These are phyloP conservation scores for Toxonevra muliebris DNA, from an alignment of 2,888 invertebrate species.

Conservation along the genomic window DNA sequence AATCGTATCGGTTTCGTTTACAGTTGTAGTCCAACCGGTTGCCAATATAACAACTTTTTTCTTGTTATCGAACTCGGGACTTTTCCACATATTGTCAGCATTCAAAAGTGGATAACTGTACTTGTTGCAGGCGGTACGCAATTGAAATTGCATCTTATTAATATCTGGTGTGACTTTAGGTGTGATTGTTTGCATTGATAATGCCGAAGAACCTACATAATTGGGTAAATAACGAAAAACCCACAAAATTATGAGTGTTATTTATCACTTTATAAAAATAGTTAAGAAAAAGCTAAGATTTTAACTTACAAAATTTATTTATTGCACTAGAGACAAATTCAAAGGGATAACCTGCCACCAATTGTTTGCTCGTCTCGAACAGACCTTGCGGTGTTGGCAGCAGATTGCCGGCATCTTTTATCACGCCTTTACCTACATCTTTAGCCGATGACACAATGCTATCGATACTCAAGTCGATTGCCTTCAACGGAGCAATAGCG, in stretches of 20 bases:
- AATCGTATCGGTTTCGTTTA: slow-evolving; percentile 50
- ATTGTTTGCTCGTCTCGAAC: slow-evolving; percentile 56
- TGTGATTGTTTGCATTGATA: slow-evolving; percentile 49
- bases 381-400: slow-evolving; percentile 53
- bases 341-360: slow-evolving; percentile 61
- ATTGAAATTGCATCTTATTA: slow-evolving; percentile 54
- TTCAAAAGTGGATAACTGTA: slow-evolving; percentile 52
- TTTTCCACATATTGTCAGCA: slow-evolving; percentile 56
- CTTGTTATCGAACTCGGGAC: slow-evolving; percentile 51
- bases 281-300: too few relatives aligned
- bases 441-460: too few relatives aligned
- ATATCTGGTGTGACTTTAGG: slow-evolving; percentile 57
- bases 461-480: too few relatives aligned
- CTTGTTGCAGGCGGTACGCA: slow-evolving; percentile 53
- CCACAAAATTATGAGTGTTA: background rate
- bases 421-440: slow-evolving; percentile 47
- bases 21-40: slow-evolving; percentile 61
- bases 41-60: slow-evolving; percentile 57
- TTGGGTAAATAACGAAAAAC: background rate
- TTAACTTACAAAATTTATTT: slow-evolving; percentile 56
- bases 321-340: slow-evolving; percentile 55
- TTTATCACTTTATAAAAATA: background rate
- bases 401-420: slow-evolving; percentile 42
- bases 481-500: too few relatives aligned
- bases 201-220: slow-evolving; percentile 58